Evolutionary conservation across 2,888 invertebrate species (phyloP), one percentile per base, ranked within the genome.

Genomic region (Andrena praecox): DNA sequence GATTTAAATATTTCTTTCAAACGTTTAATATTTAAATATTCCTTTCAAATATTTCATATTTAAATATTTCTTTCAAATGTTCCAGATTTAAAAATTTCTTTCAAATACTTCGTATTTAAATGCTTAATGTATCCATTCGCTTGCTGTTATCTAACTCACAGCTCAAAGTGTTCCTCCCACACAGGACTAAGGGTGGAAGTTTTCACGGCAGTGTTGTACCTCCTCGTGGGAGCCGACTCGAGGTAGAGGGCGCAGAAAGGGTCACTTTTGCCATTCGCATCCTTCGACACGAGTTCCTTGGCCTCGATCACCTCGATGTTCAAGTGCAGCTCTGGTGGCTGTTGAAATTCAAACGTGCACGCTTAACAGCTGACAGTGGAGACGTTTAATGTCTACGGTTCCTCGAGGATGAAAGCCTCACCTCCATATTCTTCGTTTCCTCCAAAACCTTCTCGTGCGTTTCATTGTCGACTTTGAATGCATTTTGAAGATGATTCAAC

Each of bases 91-190:
- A 3, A 42, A 1, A 1, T 42, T 42, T 42, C 42, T 42, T 16
- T 16, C 42, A 42, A 42, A 12, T 4, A 42, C 42, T 42, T 42
- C 12, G 12, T 42, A 42, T 12, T 42, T 42, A 42, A 42, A 42
- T 42, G 12, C 12, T 42, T 12, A 20, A 52, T 52, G n/a, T 50
- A 7, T 50, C 24, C 7, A 20, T 27, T 54, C 10, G 10, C 10
- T 54, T 27, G 54, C 8, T 27, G 4, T 12, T 8, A 10, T 4
- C 59, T 2, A 8, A 83, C 89, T 89, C 42, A 98, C 98, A 99
- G 95, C 92, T 98, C 97, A 94, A 99, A 99, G 94, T 98, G 98
- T 94, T 99, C 99, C 94, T 99, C 99, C 99, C 99, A 99, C 20
- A 96, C 94, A 0, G 99, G 99, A 94, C 97, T 97, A 42, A 99